phyloP scores from a whole-genome alignment of 2,113 vertebrate species.

The Cynocephalus volans region DNA sequence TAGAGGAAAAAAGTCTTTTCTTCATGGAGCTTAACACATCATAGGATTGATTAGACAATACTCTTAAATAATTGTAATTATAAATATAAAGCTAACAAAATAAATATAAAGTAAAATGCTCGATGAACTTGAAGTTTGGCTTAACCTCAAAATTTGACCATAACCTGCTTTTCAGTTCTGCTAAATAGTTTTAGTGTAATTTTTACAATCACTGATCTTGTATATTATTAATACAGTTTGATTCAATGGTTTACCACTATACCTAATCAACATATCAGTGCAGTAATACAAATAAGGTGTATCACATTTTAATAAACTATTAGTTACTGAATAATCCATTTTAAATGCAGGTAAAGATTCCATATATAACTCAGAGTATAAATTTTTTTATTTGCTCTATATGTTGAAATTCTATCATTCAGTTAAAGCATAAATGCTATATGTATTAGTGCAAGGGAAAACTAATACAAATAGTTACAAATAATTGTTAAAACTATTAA shows the following conservation, averaged over 20 bases:
- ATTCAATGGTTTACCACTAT: background rate
- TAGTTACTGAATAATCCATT: background rate
- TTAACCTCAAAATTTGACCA: background rate
- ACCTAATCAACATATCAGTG: background rate
- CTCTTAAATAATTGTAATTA: background rate
- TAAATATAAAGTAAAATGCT: background rate
- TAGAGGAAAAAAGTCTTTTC: background rate
- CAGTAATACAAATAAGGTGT: background rate
- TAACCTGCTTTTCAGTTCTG: background rate
- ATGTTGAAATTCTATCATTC: background rate
- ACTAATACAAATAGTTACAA: background rate
- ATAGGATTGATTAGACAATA: background rate
- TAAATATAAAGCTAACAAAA: background rate
- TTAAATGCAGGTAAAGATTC: background rate
- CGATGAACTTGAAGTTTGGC: background rate
- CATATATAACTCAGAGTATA: background rate
- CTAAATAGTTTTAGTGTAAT: background rate
- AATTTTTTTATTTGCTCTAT: background rate
- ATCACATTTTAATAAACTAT: background rate
- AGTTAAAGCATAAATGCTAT: background rate
- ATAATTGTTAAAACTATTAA: background rate
- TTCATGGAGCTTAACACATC: background rate
- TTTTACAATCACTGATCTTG: background rate
- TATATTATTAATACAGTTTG: background rate
- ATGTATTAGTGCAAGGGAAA: background rate